Conservation (phyloP, 2,113 vertebrate genomes). For the Syngnathus scovelli region DNA sequence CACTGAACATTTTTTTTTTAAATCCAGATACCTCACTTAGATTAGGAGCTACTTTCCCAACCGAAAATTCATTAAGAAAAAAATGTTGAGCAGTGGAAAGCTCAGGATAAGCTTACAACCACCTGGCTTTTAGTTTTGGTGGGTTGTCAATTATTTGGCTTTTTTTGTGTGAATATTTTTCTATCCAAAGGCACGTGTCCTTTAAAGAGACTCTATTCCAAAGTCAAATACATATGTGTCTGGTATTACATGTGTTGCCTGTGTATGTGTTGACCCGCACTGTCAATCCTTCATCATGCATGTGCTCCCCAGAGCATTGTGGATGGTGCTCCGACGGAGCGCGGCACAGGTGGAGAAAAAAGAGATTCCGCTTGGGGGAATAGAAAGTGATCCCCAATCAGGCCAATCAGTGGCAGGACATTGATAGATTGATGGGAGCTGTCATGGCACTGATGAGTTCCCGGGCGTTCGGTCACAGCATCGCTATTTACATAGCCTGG, state of each 20-base stretch:
- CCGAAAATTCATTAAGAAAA: not conserved
- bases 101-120: not conserved
- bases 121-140: not conserved
- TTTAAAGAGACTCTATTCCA: not conserved
- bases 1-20: not conserved
- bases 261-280: constrained; percentile 32
- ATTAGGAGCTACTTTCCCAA: not conserved
- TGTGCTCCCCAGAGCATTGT: constrained; percentile 40
- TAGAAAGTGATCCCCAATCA: constrained; percentile 60
- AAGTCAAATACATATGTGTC: constrained; percentile 12
- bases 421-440: constrained; percentile 67
- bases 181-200: too few relatives aligned
- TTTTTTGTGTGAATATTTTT: not conserved
- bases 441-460: constrained; percentile 60
- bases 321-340: constrained; percentile 38
- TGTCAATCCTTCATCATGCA: constrained; percentile 43
- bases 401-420: constrained; percentile 51
- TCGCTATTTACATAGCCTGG: constrained; percentile 55
- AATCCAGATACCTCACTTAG: not conserved
- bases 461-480: constrained; percentile 38
- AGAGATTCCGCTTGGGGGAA: constrained; percentile 44
- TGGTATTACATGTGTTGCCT: constrained; percentile 18
- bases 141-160: not conserved
- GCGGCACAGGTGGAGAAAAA: constrained; percentile 54
- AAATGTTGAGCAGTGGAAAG: not conserved